These are phyloP conservation scores for Calyptommatus sinebrachiatus DNA, from an alignment of 2,113 vertebrate genomes.

Conservation along the genomic window DNA sequence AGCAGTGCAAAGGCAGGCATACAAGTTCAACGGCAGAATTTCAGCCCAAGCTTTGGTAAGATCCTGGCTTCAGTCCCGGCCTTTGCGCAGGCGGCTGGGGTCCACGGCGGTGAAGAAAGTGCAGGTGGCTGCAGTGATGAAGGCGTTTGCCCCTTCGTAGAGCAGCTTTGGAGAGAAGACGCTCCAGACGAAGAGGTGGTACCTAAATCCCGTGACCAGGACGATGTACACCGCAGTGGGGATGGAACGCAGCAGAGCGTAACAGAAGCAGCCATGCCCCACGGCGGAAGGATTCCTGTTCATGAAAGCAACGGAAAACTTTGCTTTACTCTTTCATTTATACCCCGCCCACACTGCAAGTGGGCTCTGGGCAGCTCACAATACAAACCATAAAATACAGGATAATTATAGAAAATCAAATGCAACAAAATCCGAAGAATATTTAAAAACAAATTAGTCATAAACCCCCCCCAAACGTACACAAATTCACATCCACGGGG, in stretches of 20 bases:
- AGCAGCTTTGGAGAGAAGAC: conserved; percentile 96
- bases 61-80: conserved; percentile 19
- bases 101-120: conserved; percentile 84
- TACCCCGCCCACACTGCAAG: no score
- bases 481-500: no score
- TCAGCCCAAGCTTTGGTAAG: not conserved
- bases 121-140: conserved; percentile 83
- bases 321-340: no score
- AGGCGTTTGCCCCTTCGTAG: conserved; percentile 88
- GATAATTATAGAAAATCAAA: no score
- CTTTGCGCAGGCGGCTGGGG: conserved; percentile 64
- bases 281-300: conserved; percentile 77
- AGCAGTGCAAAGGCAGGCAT: conserved; percentile 11
- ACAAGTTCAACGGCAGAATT: conserved; percentile 14
- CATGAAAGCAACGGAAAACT: conserved; percentile 26
- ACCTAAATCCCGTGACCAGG: conserved; percentile 87
- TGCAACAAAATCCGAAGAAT: no score
- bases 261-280: conserved; percentile 87
- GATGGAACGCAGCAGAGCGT: conserved; percentile 82
- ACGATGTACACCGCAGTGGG: conserved; percentile 83
- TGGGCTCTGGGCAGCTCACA: no score
- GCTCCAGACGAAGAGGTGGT: conserved; percentile 98
- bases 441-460: no score
- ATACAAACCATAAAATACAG: no score
- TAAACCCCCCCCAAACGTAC: no score